Conservation (phyloP, 1,140 invertebrate species). For the Delia radicum region DNA sequence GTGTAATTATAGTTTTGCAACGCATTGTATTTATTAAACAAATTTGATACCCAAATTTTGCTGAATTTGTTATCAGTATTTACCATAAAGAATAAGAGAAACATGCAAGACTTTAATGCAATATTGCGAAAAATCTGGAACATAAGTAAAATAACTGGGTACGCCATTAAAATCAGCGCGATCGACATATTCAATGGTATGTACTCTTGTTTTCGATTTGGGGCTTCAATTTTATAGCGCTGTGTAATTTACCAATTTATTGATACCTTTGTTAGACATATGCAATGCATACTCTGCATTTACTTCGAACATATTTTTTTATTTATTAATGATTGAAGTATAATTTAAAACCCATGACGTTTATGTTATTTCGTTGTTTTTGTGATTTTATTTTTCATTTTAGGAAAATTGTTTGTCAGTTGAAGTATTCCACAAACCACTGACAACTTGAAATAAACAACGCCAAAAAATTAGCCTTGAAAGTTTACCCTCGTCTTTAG, state of each 20-base stretch:
- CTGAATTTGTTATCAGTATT: too few relatives aligned
- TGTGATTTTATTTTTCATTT: not conserved
- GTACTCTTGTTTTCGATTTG: too few relatives aligned
- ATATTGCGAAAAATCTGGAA: too few relatives aligned
- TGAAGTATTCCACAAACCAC: conserved; percentile 3
- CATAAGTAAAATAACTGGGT: too few relatives aligned
- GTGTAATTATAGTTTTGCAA: too few relatives aligned
- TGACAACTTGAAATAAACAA: not conserved
- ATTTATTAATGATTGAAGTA: not conserved
- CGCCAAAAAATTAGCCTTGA: conserved; percentile 3
- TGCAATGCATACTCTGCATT: not conserved
- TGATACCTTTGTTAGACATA: not conserved
- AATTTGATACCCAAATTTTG: too few relatives aligned
- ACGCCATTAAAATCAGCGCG: too few relatives aligned
- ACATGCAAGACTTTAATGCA: too few relatives aligned
- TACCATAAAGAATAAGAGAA: too few relatives aligned
- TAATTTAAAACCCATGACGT: not conserved
- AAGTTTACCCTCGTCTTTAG: not conserved
- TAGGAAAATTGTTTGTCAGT: not conserved
- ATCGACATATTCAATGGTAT: too few relatives aligned
- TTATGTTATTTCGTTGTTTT: not conserved
- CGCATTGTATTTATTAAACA: too few relatives aligned
- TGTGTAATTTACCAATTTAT: not conserved
- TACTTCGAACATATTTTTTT: not conserved
- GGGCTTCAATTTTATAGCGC: not conserved